Conservation (phyloP, 1,140 invertebrate genomes). For the Sminthurides bifidus region DNA sequence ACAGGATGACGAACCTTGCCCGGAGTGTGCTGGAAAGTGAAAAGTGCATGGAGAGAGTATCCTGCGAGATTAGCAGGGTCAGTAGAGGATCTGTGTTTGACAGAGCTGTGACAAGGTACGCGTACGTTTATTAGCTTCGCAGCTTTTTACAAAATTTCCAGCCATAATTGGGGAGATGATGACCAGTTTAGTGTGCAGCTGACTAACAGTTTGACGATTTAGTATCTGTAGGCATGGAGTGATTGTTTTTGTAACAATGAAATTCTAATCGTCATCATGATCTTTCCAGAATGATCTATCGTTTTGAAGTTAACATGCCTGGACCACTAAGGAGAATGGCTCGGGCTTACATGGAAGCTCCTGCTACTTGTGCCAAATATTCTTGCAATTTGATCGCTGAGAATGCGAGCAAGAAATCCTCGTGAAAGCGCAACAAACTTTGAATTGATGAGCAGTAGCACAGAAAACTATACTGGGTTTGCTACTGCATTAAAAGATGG, state of each 20-base stretch:
- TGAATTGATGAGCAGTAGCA: too few species aligned
- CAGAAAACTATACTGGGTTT: too few species aligned
- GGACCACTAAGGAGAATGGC: conserved; percentile 21
- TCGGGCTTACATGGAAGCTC: conserved; percentile 20
- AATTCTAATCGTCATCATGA: background rate
- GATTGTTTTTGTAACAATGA: background rate
- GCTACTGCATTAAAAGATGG: too few species aligned
- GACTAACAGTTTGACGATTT: too few species aligned
- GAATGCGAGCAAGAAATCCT: background rate
- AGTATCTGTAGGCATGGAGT: too few species aligned
- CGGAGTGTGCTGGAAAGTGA: conserved; percentile 26
- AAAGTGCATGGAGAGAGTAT: conserved; percentile 27
- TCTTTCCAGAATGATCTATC: conserved; percentile 18
- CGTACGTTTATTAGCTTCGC: background rate
- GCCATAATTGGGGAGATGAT: background rate
- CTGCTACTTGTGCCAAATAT: conserved; percentile 17
- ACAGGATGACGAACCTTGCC: conserved; percentile 22
- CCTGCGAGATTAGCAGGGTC: conserved; percentile 24
- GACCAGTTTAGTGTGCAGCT: too few species aligned
- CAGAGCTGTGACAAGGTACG: conserved; percentile 20
- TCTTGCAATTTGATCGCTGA: conserved; percentile 24
- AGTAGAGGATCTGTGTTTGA: conserved; percentile 24
- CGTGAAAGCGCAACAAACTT: background rate
- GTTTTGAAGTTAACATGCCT: conserved; percentile 26
- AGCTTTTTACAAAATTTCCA: background rate